These are phyloP conservation scores for Anastrepha ludens DNA, from an alignment of 1,140 invertebrate species.

Conservation along the genomic window DNA sequence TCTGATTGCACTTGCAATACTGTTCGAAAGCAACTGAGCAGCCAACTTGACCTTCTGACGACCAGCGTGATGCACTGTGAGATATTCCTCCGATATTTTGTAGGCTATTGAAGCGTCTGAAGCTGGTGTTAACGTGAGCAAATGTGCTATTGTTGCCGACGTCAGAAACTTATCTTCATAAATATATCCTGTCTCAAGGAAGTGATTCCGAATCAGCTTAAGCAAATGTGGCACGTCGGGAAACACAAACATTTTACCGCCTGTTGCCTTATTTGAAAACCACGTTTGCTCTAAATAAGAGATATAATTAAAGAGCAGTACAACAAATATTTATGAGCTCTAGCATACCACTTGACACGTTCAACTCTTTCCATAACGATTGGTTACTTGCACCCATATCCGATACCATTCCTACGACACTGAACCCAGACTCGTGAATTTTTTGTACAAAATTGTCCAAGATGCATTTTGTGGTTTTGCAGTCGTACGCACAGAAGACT, in stretches of 20 bases:
- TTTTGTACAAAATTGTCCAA: neutral
- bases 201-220: no score
- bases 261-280: neutral
- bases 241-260: neutral
- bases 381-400: neutral
- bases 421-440: neutral
- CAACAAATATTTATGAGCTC: neutral
- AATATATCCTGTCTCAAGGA: no score
- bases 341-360: neutral
- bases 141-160: neutral
- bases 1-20: no score
- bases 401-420: neutral
- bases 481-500: no score
- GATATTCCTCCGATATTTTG: neutral
- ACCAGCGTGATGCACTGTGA: neutral
- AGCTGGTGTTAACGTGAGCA: neutral
- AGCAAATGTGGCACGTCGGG: no score
- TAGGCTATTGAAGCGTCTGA: neutral
- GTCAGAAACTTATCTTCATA: neutral
- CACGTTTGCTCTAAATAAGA: neutral
- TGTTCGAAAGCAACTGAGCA: neutral
- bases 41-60: neutral
- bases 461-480: neutral
- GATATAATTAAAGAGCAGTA: neutral
- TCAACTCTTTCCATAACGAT: neutral